Percentiles rank a stretch among this genome's conserved stretches.
Evolutionary conservation across 2,888 invertebrate species (phyloP).

Genomic region (Aleiodes leptofemur): DNA sequence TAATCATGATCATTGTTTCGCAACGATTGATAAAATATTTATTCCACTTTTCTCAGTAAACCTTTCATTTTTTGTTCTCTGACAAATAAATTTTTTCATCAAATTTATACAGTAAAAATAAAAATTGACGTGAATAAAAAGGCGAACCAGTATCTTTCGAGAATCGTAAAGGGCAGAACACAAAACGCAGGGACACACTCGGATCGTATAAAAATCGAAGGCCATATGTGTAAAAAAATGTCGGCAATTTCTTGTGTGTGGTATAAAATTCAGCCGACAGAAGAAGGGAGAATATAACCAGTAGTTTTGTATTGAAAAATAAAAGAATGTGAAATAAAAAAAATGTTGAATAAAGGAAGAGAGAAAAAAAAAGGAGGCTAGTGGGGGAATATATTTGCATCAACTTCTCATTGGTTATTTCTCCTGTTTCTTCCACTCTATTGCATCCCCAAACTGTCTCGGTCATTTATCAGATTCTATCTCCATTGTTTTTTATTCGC

Average conservation of each 20-base stretch:
- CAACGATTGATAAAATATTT: no score
- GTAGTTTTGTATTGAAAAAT: constrained; percentile 1
- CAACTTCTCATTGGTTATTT: constrained; percentile 40
- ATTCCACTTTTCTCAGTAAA: no score
- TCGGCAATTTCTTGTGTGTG: neutral
- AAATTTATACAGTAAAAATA: no score
- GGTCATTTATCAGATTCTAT: constrained; percentile 51
- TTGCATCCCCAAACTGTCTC: constrained; percentile 9
- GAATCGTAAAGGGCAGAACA: constrained; percentile 22
- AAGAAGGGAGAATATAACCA: constrained; percentile 3
- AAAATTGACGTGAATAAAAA: no score
- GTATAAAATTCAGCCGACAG: constrained; percentile 23
- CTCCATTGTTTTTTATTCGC: constrained; percentile 41
- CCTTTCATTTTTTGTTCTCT: no score
- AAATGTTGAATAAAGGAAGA: constrained; percentile 2
- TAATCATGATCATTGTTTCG: no score
- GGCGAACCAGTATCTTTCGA: no score
- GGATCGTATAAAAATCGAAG: constrained; percentile 16
- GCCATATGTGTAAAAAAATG: constrained; percentile 21
- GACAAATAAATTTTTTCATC: no score
- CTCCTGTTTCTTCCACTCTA: constrained; percentile 9
- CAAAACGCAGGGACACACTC: neutral
- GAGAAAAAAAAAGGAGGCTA: neutral
- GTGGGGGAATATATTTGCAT: constrained; percentile 49
- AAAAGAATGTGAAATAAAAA: constrained; percentile 3